These are phyloP conservation scores for Diadromus collaris DNA, from an alignment of 2,888 invertebrate genomes.

Conservation along the genomic window DNA sequence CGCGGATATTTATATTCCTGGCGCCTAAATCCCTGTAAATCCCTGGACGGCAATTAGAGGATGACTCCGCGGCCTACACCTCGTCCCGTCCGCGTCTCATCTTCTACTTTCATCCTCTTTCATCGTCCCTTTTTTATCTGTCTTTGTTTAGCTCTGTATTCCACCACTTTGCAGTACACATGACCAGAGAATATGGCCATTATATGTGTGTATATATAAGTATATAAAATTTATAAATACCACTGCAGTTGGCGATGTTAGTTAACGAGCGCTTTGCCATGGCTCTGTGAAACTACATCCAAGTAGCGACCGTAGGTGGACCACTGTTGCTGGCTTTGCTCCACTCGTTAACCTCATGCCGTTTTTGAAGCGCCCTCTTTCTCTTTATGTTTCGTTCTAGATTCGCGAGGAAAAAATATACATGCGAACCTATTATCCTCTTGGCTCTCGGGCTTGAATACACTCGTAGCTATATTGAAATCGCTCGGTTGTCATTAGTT, in stretches of 20 bases:
- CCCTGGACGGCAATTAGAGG: slow-evolving; percentile 74
- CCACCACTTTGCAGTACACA: slow-evolving; percentile 47
- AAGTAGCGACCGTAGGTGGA: slow-evolving; percentile 9
- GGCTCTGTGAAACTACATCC: slow-evolving; percentile 46
- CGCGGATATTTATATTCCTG: slow-evolving; percentile 73
- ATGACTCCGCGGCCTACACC: slow-evolving; percentile 65
- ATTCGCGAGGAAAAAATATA: background rate
- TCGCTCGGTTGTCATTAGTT: background rate
- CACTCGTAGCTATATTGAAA: background rate
- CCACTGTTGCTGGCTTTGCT: slow-evolving; percentile 25
- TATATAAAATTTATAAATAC: slow-evolving; percentile 22
- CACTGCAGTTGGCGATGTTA: slow-evolving; percentile 63
- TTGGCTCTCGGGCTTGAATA: background rate
- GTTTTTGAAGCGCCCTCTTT: slow-evolving; percentile 21
- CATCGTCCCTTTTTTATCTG: slow-evolving; percentile 2
- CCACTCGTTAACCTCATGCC: slow-evolving; percentile 54
- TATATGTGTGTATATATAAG: slow-evolving; percentile 24
- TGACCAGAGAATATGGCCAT: slow-evolving; percentile 14
- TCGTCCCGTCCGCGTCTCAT: slow-evolving; percentile 57
- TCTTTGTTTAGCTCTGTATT: slow-evolving; percentile 24
- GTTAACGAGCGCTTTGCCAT: slow-evolving; percentile 71
- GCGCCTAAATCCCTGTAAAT: slow-evolving; percentile 71
- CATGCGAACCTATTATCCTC: background rate
- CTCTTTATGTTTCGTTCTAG: slow-evolving; percentile 7
- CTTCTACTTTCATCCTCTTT: slow-evolving; percentile 58